phyloP scores from a whole-genome alignment of 2,888 invertebrate genomes.

The Endotricha flammealis region DNA sequence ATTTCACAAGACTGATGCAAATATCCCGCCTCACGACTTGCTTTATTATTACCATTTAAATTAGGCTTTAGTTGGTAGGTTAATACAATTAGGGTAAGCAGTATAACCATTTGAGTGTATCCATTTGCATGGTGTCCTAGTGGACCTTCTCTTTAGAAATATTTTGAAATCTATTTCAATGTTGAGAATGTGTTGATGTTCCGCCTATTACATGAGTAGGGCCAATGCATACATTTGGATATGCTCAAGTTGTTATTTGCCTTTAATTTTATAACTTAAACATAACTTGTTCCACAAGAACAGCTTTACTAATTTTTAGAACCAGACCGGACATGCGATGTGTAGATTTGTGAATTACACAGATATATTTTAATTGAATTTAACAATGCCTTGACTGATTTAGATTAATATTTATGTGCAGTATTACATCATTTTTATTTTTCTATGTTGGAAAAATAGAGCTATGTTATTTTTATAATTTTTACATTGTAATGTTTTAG shows the following conservation, averaged over 20 bases:
- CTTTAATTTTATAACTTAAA: constrained; percentile 39
- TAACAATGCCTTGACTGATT: constrained; percentile 70
- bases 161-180: background rate
- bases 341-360: constrained; percentile 33
- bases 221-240: constrained; percentile 30
- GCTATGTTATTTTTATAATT: constrained; percentile 69
- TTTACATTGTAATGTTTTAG: constrained; percentile 47
- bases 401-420: constrained; percentile 69
- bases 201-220: constrained; percentile 1
- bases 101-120: constrained; percentile 51
- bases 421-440: constrained; percentile 73
- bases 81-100: constrained; percentile 53
- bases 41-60: constrained; percentile 78
- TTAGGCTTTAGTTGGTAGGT: constrained; percentile 65
- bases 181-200: constrained; percentile 1
- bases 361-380: constrained; percentile 43
- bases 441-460: constrained; percentile 60
- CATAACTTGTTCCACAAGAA: constrained; percentile 35
- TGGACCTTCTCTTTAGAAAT: constrained; percentile 1
- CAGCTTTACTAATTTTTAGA: constrained; percentile 33
- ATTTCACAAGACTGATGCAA: constrained; percentile 79
- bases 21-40: constrained; percentile 79
- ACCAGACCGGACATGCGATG: constrained; percentile 36
- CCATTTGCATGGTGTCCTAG: constrained; percentile 11
- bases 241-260: constrained; percentile 50